Evolutionary conservation across 2,888 invertebrate species (phyloP).

Genomic region (Nemotelus pantherinus): DNA sequence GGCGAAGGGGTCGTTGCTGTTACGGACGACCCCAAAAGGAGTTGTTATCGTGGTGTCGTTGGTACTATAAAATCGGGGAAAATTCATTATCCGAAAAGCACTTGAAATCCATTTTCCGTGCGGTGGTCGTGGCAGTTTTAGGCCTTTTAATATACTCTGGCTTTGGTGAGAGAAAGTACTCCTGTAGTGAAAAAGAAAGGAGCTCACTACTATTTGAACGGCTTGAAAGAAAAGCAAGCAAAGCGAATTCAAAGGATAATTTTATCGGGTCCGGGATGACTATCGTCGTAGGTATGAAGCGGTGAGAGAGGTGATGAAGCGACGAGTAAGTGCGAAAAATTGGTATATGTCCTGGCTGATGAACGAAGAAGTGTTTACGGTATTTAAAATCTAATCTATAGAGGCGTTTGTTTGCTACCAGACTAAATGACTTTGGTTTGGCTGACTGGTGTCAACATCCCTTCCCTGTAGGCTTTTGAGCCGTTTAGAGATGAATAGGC

Average conservation of each 20-base stretch:
- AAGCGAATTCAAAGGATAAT: slow-evolving; percentile 22
- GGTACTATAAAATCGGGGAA: slow-evolving; percentile 47
- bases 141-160: slow-evolving; percentile 2
- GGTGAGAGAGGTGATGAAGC: background rate
- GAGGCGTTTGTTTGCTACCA: background rate
- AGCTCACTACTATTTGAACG: slow-evolving; percentile 1
- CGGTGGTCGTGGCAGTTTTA: slow-evolving; percentile 46
- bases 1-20: background rate
- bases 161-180: background rate
- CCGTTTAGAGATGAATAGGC: slow-evolving; percentile 1
- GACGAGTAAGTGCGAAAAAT: background rate
- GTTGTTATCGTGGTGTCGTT: slow-evolving; percentile 19
- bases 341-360: background rate
- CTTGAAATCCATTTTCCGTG: slow-evolving; percentile 53
- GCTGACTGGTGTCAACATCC: slow-evolving; percentile 34
- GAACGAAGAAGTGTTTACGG: slow-evolving; percentile 28
- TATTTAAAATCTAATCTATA: slow-evolving; percentile 41
- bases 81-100: slow-evolving; percentile 56
- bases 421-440: background rate
- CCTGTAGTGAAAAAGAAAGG: slow-evolving; percentile 1
- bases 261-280: background rate
- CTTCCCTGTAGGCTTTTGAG: background rate
- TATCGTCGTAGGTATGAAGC: background rate
- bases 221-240: slow-evolving; percentile 31
- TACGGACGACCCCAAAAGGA: background rate